These are phyloP conservation scores for Gephyroberyx darwinii DNA, from an alignment of 2,797 vertebrate species.

Conservation along the genomic window DNA sequence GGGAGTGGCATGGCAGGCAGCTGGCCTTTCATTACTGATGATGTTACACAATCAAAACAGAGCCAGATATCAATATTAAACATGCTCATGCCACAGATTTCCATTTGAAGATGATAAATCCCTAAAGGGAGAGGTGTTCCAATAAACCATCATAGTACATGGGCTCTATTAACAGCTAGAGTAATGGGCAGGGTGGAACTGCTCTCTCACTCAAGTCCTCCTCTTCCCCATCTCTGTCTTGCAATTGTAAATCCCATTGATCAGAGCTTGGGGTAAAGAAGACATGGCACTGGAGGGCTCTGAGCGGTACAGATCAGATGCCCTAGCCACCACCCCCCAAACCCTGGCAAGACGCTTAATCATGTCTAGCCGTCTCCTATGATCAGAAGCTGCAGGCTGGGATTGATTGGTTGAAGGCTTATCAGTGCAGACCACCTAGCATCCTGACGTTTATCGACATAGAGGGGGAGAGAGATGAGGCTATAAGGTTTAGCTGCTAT, in stretches of 20 bases:
- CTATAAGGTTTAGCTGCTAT: slow-evolving; percentile 4
- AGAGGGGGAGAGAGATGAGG: slow-evolving; percentile 21
- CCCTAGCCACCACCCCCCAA: slow-evolving; percentile 31
- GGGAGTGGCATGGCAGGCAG: slow-evolving; percentile 21
- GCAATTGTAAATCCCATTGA: slow-evolving; percentile 25
- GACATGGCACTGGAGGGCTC: slow-evolving; percentile 5
- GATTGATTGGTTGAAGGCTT: slow-evolving; percentile 57
- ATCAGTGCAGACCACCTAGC: slow-evolving; percentile 36
- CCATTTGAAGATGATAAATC: slow-evolving; percentile 8
- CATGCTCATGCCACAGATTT: slow-evolving; percentile 42
- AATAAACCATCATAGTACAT: slow-evolving; percentile 3
- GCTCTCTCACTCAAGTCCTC: slow-evolving; percentile 33
- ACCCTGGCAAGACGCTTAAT: slow-evolving; percentile 50
- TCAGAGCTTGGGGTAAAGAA: slow-evolving; percentile 4
- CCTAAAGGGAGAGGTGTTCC: slow-evolving; percentile 7
- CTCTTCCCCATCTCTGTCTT: neutral
- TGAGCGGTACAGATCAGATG: slow-evolving; percentile 58
- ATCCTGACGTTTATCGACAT: slow-evolving; percentile 13
- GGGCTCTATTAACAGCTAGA: slow-evolving; percentile 2
- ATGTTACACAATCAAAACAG: slow-evolving; percentile 35
- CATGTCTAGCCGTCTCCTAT: slow-evolving; percentile 58
- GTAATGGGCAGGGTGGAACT: slow-evolving; percentile 1
- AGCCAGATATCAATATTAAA: slow-evolving; percentile 33
- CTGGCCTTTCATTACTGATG: slow-evolving; percentile 57
- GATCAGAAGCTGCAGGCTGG: slow-evolving; percentile 50